Conservation (phyloP, 2,113 vertebrate genomes). For the Formicarius rufipectus region DNA sequence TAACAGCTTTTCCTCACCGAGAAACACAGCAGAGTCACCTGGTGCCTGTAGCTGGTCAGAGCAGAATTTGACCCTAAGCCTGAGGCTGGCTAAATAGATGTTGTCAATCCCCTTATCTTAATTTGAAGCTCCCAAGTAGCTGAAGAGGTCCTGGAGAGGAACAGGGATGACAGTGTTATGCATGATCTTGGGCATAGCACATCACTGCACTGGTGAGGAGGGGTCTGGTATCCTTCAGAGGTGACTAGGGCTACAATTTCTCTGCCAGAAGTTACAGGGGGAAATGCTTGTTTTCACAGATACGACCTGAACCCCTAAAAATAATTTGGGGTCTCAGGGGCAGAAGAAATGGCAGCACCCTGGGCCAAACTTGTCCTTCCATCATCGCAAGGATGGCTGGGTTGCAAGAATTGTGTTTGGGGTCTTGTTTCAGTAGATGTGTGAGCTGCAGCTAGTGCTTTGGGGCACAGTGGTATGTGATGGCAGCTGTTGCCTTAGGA, state of each 20-base stretch:
- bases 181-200: not conserved
- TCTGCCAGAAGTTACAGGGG: not conserved
- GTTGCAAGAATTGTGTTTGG: not conserved
- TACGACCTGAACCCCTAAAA: not conserved
- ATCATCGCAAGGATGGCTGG: not conserved
- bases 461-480: accelerated
- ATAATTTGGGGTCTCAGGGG: not conserved
- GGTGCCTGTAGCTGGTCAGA: not conserved
- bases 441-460: not conserved
- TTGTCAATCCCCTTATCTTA: not conserved
- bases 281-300: not conserved
- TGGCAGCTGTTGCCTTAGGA: not conserved
- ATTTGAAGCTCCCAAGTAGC: not conserved
- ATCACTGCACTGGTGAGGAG: not conserved
- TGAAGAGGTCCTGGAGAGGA: not conserved
- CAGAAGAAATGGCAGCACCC: not conserved
- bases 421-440: not conserved
- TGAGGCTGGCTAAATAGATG: not conserved
- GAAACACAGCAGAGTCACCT: not conserved
- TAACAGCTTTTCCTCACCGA: not conserved
- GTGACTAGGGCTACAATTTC: not conserved
- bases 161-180: no score
- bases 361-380: not conserved
- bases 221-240: not conserved
- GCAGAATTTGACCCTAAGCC: not conserved